Conservation (phyloP, 2,113 vertebrate genomes). For the Tyrannus savana region DNA sequence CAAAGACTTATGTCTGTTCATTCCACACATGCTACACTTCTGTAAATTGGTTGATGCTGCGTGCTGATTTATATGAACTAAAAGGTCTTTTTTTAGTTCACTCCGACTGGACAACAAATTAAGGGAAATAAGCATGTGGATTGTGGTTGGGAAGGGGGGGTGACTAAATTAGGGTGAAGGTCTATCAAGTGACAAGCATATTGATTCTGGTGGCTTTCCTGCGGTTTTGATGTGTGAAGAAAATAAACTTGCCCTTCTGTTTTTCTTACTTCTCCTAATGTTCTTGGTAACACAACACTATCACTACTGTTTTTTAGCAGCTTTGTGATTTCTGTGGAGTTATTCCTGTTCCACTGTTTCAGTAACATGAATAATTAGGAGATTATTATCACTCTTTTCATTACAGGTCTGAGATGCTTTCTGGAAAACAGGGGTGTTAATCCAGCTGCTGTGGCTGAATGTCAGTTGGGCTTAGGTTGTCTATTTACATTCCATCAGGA, state of each 20-base stretch:
- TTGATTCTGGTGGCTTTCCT: neutral
- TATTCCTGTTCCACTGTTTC: neutral
- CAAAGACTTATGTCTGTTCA: neutral
- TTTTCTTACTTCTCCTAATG: neutral
- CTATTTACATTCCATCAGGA: neutral
- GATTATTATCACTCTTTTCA: neutral
- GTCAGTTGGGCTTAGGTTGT: neutral
- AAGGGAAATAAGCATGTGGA: neutral
- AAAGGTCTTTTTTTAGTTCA: neutral
- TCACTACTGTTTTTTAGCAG: neutral
- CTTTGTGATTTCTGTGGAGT: neutral
- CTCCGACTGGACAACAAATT: neutral
- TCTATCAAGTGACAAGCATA: neutral
- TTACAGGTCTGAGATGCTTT: neutral
- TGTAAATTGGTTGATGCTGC: neutral
- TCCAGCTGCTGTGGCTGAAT: neutral
- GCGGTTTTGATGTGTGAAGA: neutral
- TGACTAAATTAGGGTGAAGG: neutral
- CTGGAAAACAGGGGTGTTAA: neutral
- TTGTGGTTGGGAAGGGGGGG: neutral
- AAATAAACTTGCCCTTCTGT: neutral
- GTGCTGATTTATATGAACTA: neutral
- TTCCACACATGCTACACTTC: rapidly evolving
- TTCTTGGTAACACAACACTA: neutral
- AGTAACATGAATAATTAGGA: neutral